Evolutionary conservation across 1,140 invertebrate species (phyloP).

Genomic region (Drosophila guanche): DNA sequence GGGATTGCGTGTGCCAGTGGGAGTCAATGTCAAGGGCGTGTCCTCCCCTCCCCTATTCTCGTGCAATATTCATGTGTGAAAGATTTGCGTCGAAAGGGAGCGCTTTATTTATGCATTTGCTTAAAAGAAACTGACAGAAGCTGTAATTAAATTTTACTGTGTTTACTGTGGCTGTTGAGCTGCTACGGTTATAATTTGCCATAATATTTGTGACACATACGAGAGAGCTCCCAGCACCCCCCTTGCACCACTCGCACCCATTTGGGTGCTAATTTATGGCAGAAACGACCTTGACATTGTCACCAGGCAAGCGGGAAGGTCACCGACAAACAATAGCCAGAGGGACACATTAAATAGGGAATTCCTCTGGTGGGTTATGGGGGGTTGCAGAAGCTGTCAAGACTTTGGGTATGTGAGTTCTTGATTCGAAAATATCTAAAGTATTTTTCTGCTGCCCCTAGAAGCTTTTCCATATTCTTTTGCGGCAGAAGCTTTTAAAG

Average conservation of each 20-base stretch:
- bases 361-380: neutral
- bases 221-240: neutral
- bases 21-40: constrained; percentile 56
- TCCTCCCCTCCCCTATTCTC: neutral
- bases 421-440: no score
- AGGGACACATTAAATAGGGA: neutral
- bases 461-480: no score
- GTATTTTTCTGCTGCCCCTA: no score
- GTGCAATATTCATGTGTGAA: constrained; percentile 2
- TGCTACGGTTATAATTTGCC: constrained; percentile 2
- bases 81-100: no score
- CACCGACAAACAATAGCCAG: neutral
- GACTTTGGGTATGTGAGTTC: no score
- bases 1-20: neutral
- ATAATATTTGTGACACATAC: constrained; percentile 7
- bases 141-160: constrained; percentile 1
- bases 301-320: constrained; percentile 16
- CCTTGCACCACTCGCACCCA: neutral
- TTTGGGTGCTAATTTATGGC: constrained; percentile 27
- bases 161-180: neutral
- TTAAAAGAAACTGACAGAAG: neutral
- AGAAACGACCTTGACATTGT: constrained; percentile 46
- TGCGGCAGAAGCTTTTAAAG: no score
- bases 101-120: constrained; percentile 1
- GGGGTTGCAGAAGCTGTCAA: neutral